Evolutionary conservation across 2,113 vertebrate species (phyloP), one percentile per base, ranked within the genome.

Genomic region (Leucosticte australis): DNA sequence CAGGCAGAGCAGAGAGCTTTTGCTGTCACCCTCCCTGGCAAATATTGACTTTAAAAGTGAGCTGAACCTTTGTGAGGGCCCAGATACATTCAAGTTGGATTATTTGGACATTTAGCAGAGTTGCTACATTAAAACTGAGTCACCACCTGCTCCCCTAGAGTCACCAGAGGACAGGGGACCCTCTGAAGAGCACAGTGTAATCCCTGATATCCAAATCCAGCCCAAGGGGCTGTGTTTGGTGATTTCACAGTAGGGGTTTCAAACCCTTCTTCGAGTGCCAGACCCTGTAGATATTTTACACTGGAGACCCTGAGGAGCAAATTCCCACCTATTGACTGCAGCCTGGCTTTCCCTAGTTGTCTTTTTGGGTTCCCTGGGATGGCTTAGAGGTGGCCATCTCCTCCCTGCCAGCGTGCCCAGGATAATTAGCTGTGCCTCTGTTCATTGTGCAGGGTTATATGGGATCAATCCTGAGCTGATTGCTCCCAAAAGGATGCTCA

Each of bases 221-320:
- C n/a, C 13, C 24, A 47, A 68, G 49, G 35, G 27, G n/a, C 23
- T 0, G 0, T 55, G 19, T 41, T 41, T 24, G n/a, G 50, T 50
- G 39, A 49, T 80, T 83, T 83, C 67, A 49, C 26, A 62, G 17
- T 1, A 47, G 19, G 9, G 2, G 5, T 73, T 88, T 73, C 33
- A 75, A 76, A 62, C 22, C 4, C 12, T 76, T 52, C 27, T 75
- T 79, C 0, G 1, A 4, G 37, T 83, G 57, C 78, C 24, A 83
- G 53, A 69, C 11, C 2, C 35, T 85, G 18, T 1, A 47, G 35
- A 7, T 24, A n/a, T 18, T 73, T 92, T 10, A 65, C 24, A 57
- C 18, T 15, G 41, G 28, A 56, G 33, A 56, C 10, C 24, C 31
- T n/a, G 22, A 76, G n/a, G 27, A 65, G 20, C 15, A 80, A 42